Evolutionary conservation across 2,888 invertebrate genomes (phyloP).

Genomic region (Drosophila siamana): DNA sequence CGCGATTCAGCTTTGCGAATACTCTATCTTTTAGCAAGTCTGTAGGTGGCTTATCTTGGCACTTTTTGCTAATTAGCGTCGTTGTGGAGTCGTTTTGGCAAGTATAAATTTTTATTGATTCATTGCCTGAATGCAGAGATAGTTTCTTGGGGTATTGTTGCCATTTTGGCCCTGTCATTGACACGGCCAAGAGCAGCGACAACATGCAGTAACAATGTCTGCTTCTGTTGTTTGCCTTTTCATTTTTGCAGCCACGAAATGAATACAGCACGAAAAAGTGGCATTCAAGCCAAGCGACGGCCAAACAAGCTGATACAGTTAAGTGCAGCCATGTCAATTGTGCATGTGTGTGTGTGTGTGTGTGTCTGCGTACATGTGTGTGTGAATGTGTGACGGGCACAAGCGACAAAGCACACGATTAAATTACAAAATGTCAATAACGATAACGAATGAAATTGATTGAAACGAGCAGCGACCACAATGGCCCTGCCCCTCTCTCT

Average conservation of each 20-base stretch:
- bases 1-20: background rate
- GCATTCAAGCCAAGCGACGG: conserved; percentile 38
- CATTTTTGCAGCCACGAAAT: conserved; percentile 44
- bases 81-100: conserved; percentile 11
- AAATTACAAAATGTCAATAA: conserved; percentile 81
- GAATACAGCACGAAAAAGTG: conserved; percentile 44
- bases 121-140: conserved; percentile 47
- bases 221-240: conserved; percentile 39
- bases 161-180: conserved; percentile 39
- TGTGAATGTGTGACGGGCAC: conserved; percentile 46
- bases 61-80: background rate
- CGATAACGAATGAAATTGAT: conserved; percentile 80
- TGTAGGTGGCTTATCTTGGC: too few relatives aligned
- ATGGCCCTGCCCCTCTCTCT: conserved; percentile 33
- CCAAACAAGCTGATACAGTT: conserved; percentile 76
- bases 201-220: conserved; percentile 16
- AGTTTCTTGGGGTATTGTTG: too few relatives aligned
- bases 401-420: conserved; percentile 80
- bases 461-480: conserved; percentile 76
- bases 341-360: conserved; percentile 6
- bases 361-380: conserved; percentile 14
- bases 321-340: conserved; percentile 63
- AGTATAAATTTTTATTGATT: too few relatives aligned
- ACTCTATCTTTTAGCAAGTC: background rate
- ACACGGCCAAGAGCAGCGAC: conserved; percentile 2